Base-by-base conservation (phyloP, 2,888 invertebrate genomes). In the Euplagia quadripunctaria region DNA sequence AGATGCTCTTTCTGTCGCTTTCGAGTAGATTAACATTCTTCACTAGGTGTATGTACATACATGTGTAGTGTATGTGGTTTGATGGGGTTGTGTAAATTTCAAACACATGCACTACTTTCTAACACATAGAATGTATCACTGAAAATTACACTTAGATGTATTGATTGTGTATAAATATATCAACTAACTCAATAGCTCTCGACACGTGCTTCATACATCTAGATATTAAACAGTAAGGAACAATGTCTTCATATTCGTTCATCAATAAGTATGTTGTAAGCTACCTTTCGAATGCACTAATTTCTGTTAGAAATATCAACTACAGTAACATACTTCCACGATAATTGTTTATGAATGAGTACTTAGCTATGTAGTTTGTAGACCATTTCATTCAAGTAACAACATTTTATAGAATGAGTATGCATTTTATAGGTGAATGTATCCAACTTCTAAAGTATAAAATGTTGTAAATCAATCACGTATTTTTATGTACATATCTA, bases 1-100 rank as follows among this genome's bases (percentile, higher is more conserved):
- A 89, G 81, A 89, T 87, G 89, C 91, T 92, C 91, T 92, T 88
- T 86, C 92, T 93, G 88, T 92, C 89, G 92, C 94, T 94, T 93
- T 85, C 86, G 87, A 89, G 87, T 91, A 90, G 90, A 79, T 81
- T 85, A 86, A 82, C 78, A 87, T 83, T 81, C 87, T 85, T 86
- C 83, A 85, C 85, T 88, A 87, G 85, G 87, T 85, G 79, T 87
- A 79, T 87, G 83, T 88, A 82, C 81, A 82, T 85, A 82, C 63
- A 71, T 61, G 58, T 78, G 75, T 84, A 85, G 84, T 84, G 82
- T 86, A 85, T 87, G 86, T 88, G 83, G 82, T 86, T 86, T 87
- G 84, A 85, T 81, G 78, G 81, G 69, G 75, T 71, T 81, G 71
- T 75, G 73, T 73, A 74, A 65, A 76, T 84, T 81, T 77, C 76